Base-by-base conservation (phyloP, 2,888 invertebrate species). In the Caenorhabditis virilis region DNA sequence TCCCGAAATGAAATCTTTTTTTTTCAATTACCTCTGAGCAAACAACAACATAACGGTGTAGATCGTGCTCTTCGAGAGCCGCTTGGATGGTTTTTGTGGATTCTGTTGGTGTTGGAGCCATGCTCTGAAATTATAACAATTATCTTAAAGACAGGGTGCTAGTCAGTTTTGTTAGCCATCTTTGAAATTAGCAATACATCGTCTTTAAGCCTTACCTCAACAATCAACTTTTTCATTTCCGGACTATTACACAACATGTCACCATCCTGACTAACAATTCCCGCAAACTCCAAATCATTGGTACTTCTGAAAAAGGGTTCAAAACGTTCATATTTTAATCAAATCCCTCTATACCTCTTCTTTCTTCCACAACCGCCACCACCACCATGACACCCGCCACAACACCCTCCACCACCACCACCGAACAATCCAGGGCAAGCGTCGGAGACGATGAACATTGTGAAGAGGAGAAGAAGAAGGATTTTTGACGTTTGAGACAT, bases 31-130 rank as follows among this genome's bases (percentile, higher is more conserved):
- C 52, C 53, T 64, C 47, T 5, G 64, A 58, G 27, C 64, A 64
- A 7, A 64, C 55, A 0, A 64, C 64, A 2, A 64, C 54, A n/a
- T 54, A 64, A 4, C 64, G 54, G 38, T 59, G 48, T 11, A 42
- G 27, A 25, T 59, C 47, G 6, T 64, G 30, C 4, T 45, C 45
- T 30, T 64, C 64, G 4, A 64, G 47, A 26, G 64, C 58, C 6
- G 42, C 11, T 47, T 59, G 58, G 11, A 64, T 46, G 0, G 58
- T 15, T 51, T 55, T 59, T 13, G 46, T 43, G n/a, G 64, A 64
- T 3, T 36, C 42, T 20, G 42, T 38, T 2, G 58, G 48, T 6
- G 2, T 46, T 23, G 30, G 16, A 20, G 42, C 39, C 54, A 64
- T 54, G 22, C 53, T 41, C 64, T 64, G 51, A 23, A 56, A 20